Evolutionary conservation across 2,797 vertebrate species (phyloP), one percentile per base, ranked within the genome.

Genomic region (Poeciliopsis infans): DNA sequence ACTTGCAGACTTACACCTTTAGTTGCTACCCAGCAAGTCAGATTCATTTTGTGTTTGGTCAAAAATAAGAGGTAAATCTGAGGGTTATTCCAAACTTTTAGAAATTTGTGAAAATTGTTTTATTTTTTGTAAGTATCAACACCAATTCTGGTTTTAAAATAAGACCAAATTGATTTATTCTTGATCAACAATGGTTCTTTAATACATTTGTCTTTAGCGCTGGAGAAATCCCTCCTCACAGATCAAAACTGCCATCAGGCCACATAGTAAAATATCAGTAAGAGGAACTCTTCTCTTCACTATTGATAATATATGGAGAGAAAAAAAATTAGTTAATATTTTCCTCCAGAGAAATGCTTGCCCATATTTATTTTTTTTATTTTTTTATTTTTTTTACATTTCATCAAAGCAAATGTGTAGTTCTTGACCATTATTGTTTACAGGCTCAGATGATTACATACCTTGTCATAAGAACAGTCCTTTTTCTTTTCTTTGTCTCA

Each of bases 401-500:
- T 53, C 11, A 53, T 53, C 20, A 16, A 13, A 66, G 23, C 28
- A 25, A 39, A 15, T 47, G 47, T 57, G 41, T 39, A 57, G 39
- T 64, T 76, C 12, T 36, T 61, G 5, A 69, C 20, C 45, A 33
- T 72, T 11, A 57, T 51, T 16, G 8, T 10, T 8, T 10, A 33
- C n/a, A 46, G 18, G 25, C 20, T 77, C 39, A 66, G 25, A 76
- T 76, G 43, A 2, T 64, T 78, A 61, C 45, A 77, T 43, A 82
- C 53, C 55, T 72, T 61, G n/a, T 75, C 69, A 76, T 74, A 16
- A 68, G 28, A 74, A 82, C 59, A 5, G 72, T 51, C 39, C 8
- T 51, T 25, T 64, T 75, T 73, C 55, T 78, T 74, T 43, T 79
- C 39, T 77, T 82, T 79, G 49, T 81, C 20, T 83, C 73, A 41